Conservation (phyloP, 2,113 vertebrate species). For the Sminthopsis crassicaudata region DNA sequence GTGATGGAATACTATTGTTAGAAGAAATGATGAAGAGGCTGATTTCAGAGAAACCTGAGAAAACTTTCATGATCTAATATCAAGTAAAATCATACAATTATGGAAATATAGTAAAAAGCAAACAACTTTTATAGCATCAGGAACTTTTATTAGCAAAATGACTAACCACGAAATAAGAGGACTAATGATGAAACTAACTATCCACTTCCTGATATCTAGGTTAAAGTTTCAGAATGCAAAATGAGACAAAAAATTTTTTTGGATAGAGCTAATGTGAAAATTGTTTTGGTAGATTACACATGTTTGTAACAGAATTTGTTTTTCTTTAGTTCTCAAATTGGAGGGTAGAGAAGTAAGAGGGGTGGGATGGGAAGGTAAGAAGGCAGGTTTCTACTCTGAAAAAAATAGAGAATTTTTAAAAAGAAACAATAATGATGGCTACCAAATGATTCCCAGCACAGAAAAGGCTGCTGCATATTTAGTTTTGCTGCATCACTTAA, state of each 20-base stretch:
- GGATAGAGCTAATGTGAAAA: background rate
- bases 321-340: background rate
- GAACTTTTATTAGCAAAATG: background rate
- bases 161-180: background rate
- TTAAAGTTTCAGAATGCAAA: background rate
- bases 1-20: background rate
- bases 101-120: background rate
- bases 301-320: background rate
- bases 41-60: background rate
- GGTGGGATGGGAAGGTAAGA: background rate
- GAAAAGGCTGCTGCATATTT: background rate
- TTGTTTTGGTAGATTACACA: background rate
- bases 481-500: background rate
- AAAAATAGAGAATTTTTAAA: background rate
- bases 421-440: background rate
- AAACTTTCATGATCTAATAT: background rate
- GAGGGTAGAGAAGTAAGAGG: background rate
- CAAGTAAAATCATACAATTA: background rate
- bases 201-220: background rate
- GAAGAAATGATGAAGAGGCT: background rate
- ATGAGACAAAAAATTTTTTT: background rate
- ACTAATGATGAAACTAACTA: background rate
- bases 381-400: background rate
- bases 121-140: background rate
- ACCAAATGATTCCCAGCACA: background rate